Percentiles rank a stretch among this genome's conserved stretches.
phyloP scores from a whole-genome alignment of 2,888 invertebrate species.

The Loripinus fragilis region DNA sequence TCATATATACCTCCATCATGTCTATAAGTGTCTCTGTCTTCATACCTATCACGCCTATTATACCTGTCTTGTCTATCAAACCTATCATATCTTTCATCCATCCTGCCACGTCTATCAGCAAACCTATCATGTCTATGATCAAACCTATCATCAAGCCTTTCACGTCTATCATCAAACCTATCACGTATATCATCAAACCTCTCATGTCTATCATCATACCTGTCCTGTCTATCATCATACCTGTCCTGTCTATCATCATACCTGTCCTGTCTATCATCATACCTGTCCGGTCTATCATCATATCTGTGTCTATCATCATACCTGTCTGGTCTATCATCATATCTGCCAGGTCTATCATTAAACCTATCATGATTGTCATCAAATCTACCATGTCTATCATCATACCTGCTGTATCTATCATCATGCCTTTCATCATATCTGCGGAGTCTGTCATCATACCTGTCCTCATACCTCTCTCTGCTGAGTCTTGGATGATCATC shows the following conservation, averaged over 20 bases:
- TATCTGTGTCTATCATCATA: not conserved
- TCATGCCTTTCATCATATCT: too few relatives aligned
- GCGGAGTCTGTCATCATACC: not conserved
- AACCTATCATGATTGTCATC: not conserved
- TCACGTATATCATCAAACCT: not conserved
- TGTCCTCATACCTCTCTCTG: not conserved
- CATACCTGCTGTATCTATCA: too few relatives aligned
- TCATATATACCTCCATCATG: too few relatives aligned
- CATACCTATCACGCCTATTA: too few relatives aligned
- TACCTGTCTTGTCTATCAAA: too few relatives aligned
- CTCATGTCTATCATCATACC: not conserved
- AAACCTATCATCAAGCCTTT: not conserved
- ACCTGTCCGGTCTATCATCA: not conserved
- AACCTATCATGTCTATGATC: not conserved
- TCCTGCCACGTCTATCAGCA: not conserved
- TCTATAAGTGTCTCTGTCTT: too few relatives aligned
- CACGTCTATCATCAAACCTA: not conserved
- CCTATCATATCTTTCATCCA: too few relatives aligned
- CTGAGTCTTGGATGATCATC: not conserved
- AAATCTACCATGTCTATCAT: too few relatives aligned
- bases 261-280: not conserved
- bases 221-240: not conserved
- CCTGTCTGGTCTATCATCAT: not conserved
- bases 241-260: not conserved
- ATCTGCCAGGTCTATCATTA: not conserved